A percentile compares a stretch with the other conserved stretches of the same genome.
Evolutionary conservation across 2,113 vertebrate genomes (phyloP).

Genomic region (Pica pica): DNA sequence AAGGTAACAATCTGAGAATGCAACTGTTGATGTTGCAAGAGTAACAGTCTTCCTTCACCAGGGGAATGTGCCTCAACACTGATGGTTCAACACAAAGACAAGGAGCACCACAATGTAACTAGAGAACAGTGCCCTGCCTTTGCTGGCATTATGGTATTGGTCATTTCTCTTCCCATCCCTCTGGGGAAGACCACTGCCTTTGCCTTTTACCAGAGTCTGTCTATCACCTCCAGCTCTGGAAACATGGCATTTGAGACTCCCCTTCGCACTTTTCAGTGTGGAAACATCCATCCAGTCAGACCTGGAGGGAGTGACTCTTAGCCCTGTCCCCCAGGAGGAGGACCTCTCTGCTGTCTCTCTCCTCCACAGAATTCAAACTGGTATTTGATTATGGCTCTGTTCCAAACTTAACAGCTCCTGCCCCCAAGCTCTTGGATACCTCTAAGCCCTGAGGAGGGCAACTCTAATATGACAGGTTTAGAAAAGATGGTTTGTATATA

Average conservation of each 20-base stretch:
- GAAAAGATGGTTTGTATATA: not conserved
- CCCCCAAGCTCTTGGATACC: not conserved
- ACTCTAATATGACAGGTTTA: not conserved
- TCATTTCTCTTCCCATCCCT: not conserved
- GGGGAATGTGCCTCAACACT: not conserved
- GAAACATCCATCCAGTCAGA: not conserved
- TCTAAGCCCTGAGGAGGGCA: not conserved
- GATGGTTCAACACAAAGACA: not conserved
- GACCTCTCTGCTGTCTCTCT: not conserved
- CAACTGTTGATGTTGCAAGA: not conserved
- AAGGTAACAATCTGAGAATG: not conserved
- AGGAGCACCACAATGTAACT: not conserved
- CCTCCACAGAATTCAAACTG: not conserved
- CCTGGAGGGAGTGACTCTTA: not conserved
- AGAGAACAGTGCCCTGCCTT: not conserved
- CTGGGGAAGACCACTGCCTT: not conserved
- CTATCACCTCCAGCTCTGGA: not conserved
- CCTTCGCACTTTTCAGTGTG: not conserved
- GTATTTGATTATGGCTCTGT: not conserved
- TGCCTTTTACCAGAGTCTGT: not conserved
- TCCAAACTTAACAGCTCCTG: not conserved
- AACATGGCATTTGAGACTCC: rapidly evolving
- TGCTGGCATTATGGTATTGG: not conserved
- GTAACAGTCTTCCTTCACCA: not conserved
- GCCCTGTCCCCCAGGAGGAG: not conserved